phyloP scores from a whole-genome alignment of 1,140 invertebrate species.

The Lepidostoma basale region DNA sequence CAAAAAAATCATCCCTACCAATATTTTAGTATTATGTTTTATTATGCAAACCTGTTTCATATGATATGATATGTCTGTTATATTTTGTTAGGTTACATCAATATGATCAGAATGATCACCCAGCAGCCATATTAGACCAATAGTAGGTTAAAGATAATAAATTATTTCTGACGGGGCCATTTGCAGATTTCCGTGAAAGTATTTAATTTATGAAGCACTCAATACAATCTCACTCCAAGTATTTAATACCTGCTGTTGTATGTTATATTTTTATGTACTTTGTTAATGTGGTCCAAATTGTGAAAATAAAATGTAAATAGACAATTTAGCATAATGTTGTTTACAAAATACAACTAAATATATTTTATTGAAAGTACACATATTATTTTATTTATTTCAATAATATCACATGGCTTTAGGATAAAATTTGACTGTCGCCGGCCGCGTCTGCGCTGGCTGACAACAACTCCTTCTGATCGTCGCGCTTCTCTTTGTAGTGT shows the following conservation, averaged over 20 bases:
- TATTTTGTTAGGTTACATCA: neutral
- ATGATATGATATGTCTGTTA: neutral
- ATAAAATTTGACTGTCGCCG: slow-evolving; percentile 10
- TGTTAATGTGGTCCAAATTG: slow-evolving; percentile 43
- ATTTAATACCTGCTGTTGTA: slow-evolving; percentile 33
- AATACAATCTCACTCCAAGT: slow-evolving; percentile 21
- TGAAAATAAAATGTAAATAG: slow-evolving; percentile 39
- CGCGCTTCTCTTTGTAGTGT: slow-evolving; percentile 91
- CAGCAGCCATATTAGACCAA: slow-evolving; percentile 6
- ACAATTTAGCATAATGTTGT: slow-evolving; percentile 37
- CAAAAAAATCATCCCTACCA: slow-evolving; percentile 32
- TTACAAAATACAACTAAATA: slow-evolving; percentile 32
- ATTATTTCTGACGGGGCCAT: slow-evolving; percentile 19
- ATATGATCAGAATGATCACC: neutral
- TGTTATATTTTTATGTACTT: slow-evolving; percentile 41
- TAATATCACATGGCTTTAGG: slow-evolving; percentile 5
- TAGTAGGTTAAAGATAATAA: slow-evolving; percentile 12
- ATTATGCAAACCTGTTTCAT: slow-evolving; percentile 4
- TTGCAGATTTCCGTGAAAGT: slow-evolving; percentile 27
- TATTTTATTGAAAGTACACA: slow-evolving; percentile 22
- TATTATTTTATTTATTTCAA: neutral
- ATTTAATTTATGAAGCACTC: slow-evolving; percentile 15
- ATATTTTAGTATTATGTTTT: slow-evolving; percentile 32
- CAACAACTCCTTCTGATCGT: slow-evolving; percentile 88
- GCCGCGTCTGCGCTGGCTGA: slow-evolving; percentile 41